Conservation (phyloP, 1,140 invertebrate species). For the Lutraria rhynchaena region DNA sequence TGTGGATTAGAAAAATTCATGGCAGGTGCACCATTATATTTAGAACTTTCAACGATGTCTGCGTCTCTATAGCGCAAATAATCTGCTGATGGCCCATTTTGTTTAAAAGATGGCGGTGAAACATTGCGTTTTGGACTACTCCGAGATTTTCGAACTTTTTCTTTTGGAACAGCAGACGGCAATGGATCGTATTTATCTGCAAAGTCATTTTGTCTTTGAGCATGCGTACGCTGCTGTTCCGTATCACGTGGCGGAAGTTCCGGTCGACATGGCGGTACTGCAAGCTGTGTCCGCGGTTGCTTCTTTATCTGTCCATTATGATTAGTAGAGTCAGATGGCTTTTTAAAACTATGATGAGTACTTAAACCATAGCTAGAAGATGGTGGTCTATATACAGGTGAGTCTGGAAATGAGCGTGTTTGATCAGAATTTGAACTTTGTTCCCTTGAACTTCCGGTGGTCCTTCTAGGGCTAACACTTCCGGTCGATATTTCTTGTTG, state of each 20-base stretch:
- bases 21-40: constrained; percentile 30
- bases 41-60: constrained; percentile 16
- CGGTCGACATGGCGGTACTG: constrained; percentile 54
- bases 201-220: constrained; percentile 22
- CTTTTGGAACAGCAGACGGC: constrained; percentile 15
- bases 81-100: background rate
- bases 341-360: constrained; percentile 50
- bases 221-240: constrained; percentile 7
- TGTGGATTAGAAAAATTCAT: constrained; percentile 7
- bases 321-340: constrained; percentile 12
- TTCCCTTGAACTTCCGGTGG: background rate
- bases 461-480: background rate
- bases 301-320: constrained; percentile 38
- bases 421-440: constrained; percentile 13
- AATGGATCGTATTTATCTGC: constrained; percentile 18
- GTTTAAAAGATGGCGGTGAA: constrained; percentile 18
- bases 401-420: background rate
- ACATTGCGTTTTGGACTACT: constrained; percentile 27
- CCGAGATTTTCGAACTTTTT: constrained; percentile 27
- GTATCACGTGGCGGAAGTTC: constrained; percentile 54
- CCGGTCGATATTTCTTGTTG: background rate
- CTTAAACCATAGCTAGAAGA: constrained; percentile 34
- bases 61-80: background rate
- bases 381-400: constrained; percentile 34
- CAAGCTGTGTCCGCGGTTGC: constrained; percentile 53